phyloP scores from a whole-genome alignment of 64 coral and sea anemone species.

The Montipora sp. region DNA sequence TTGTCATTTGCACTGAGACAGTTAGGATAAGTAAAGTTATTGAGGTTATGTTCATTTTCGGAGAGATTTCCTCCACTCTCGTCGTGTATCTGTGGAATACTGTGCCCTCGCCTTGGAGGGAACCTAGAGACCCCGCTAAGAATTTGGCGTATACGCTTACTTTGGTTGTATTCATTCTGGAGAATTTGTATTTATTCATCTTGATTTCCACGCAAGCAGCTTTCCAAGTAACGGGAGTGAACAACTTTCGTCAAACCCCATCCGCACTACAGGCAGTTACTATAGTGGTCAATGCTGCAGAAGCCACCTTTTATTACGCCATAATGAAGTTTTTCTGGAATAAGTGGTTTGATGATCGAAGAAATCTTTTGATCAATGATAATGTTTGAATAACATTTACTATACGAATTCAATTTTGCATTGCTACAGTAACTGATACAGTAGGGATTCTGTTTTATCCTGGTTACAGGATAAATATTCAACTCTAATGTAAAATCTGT shows the following conservation, averaged over 20 bases:
- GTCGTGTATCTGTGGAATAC: no score
- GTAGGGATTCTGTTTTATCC: no score
- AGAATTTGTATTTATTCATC: conserved; percentile 18
- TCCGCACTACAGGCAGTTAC: background rate
- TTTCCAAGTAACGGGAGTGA: no score
- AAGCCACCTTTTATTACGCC: conserved; percentile 51
- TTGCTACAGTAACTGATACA: no score
- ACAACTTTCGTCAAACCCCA: no score
- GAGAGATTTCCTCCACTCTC: conserved; percentile 1
- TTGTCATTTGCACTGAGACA: conserved; percentile 18
- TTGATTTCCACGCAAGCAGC: background rate
- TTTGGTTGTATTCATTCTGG: background rate
- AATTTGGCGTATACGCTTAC: conserved; percentile 4
- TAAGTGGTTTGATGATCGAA: conserved; percentile 49
- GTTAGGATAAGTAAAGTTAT: background rate
- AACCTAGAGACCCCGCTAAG: background rate
- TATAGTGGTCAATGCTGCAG: background rate
- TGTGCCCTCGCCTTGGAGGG: no score
- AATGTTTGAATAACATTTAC: conserved; percentile 3
- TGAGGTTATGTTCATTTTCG: conserved; percentile 15
- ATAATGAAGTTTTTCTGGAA: conserved; percentile 60
- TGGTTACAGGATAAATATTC: no score
- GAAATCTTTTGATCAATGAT: conserved; percentile 29
- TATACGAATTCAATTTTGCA: no score
- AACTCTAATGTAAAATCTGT: no score